Evolutionary conservation across 2,797 vertebrate species (phyloP), one percentile per base, ranked within the genome.

Genomic region (Bucorvus abyssinicus): DNA sequence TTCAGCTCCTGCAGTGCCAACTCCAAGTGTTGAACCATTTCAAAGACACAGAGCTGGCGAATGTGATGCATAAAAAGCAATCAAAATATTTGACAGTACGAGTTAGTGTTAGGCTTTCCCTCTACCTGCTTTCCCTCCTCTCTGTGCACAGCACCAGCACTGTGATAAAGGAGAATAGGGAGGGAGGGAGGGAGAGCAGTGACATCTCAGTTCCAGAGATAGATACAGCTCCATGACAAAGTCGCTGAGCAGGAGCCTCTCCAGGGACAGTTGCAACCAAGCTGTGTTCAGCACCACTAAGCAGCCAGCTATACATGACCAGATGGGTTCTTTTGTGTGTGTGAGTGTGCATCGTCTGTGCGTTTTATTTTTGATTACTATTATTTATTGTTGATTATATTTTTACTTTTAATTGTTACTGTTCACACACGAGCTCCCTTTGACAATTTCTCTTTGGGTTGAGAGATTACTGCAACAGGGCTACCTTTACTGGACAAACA

Each of bases 241-340:
- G 65, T 29, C 10, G 1, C 64, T 30, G 61, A 47, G 73, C 57
- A 83, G 71, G 42, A 91, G 45, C 67, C 50, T 81, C 89, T 59
- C 74, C 2, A 1, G 80, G 76, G 89, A 88, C 52, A 27, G 40
- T 27, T 10, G 68, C 88, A 91, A 73, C 73, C 77, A 63, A 68
- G 52, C 77, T 73, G 67, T 67, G 60, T 86, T 81, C 21, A 14
- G 63, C 60, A 88, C 36, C 80, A 32, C 56, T 73, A 42, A 50
- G 34, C 60, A 94, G 69, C 78, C 77, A 84, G 32, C 63, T 94
- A 7, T 52, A 40, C 63, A 6, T 10, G 56, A 15, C 86, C 90
- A 94, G 92, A 93, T 82, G 90, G 92, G 77, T 79, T 65, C 67
- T 68, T 79, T 61, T 52, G 67, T 38, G 50, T 73, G n/a, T 23